A percentile compares a stretch with the other conserved stretches of the same genome.
phyloP scores from a whole-genome alignment of 2,888 invertebrate species.

The Oasisia sp. region DNA sequence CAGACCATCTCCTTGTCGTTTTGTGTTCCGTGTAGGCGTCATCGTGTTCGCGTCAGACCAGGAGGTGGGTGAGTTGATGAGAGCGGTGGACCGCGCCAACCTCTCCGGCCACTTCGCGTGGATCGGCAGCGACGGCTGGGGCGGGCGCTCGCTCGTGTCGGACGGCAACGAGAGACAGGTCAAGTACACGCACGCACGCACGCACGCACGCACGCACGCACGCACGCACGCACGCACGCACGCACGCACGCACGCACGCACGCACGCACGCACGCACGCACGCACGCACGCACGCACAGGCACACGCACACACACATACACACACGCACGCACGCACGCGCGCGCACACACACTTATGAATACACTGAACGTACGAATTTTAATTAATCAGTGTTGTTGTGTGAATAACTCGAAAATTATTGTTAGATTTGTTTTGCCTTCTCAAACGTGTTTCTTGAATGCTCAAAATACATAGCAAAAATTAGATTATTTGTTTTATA shows the following conservation, averaged over 20 bases:
- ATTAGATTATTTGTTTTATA: too few species aligned
- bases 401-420: too few species aligned
- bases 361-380: too few species aligned
- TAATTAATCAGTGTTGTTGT: too few species aligned
- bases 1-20: conserved; percentile 75
- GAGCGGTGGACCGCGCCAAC: conserved; percentile 86
- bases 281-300: background rate
- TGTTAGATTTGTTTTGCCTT: too few species aligned
- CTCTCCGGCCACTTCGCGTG: conserved; percentile 91
- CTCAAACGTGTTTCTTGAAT: too few species aligned
- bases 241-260: background rate
- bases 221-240: conserved; percentile 3
- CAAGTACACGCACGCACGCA: conserved; percentile 8
- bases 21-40: conserved; percentile 72
- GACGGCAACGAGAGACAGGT: conserved; percentile 53
- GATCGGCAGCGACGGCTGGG: conserved; percentile 98
- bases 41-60: conserved; percentile 96
- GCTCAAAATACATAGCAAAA: too few species aligned
- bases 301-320: too few species aligned
- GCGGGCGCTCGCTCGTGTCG: conserved; percentile 73
- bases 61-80: conserved; percentile 95
- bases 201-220: background rate
- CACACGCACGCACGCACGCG: too few species aligned
- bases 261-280: background rate
- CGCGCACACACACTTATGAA: background rate